Evolutionary conservation across 2,797 vertebrate genomes (phyloP), one percentile per base, ranked within the genome.

Genomic region (Poeciliopsis turneri): DNA sequence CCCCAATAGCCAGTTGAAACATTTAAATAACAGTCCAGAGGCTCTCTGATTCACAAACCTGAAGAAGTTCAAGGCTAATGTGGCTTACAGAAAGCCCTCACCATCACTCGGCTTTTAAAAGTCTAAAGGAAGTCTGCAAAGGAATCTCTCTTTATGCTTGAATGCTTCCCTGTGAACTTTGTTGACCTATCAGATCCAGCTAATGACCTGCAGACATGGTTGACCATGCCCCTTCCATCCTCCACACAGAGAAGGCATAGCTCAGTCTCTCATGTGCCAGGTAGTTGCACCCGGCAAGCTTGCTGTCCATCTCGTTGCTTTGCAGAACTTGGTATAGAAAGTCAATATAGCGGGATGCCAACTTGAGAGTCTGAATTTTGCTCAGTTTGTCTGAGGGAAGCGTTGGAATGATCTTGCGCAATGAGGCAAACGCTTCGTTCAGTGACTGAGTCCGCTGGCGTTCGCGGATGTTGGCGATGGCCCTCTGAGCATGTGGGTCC

Each of bases 221-320:
- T 0, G 97, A 96, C 97, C 97, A 98, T 87, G 97, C 97, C 25
- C 97, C 97, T 92, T 98, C 97, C 97, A 98, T 98, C 95, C 97
- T 97, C 97, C 97, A 98, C 15, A 98, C 97, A 0, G 97, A 98
- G 92, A 98, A 98, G 83, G 97, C 97, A 0, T 98, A 98, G 94
- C 97, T 98, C 81, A 98, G 96, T 84, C 97, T 92, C 91, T 98
- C 97, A 0, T 98, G 97, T 78, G 97, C 97, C 92, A 97, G 94
- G 93, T 97, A 97, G 92, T 96, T 97, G 85, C 97, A 97, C 85
- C 96, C 97, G 75, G 96, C 91, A 77, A 96, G 90, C 91, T 97
- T 97, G 77, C 94, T 90, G 83, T 97, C 97, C 94, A 96, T 95
- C 92, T 97, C 95, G 25, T 98, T 97, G 4, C 95, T 97, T 93